Percentiles rank a stretch among this genome's conserved stretches.
Conservation (phyloP, 2,888 invertebrate species). For the Diogma glabrata region DNA sequence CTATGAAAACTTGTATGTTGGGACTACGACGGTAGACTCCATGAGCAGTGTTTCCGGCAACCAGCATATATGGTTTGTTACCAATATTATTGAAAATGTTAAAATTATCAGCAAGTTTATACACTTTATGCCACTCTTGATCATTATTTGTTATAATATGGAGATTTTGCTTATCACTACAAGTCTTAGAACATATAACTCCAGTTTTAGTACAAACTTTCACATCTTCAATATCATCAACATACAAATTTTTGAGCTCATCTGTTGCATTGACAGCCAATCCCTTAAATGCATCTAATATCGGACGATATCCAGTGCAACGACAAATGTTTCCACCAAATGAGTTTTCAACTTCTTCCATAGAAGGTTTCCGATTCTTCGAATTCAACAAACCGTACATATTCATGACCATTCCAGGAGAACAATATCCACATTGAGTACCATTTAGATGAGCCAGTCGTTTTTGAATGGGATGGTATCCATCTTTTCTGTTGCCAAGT, state of each 20-base stretch:
- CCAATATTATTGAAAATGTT: conserved; percentile 36
- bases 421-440: conserved; percentile 63
- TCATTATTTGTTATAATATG: conserved; percentile 43
- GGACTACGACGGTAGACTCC: conserved; percentile 36
- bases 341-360: conserved; percentile 51
- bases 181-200: too few relatives aligned
- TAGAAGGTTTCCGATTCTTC: conserved; percentile 37
- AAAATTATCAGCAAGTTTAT: conserved; percentile 40
- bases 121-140: conserved; percentile 47
- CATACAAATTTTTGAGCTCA: too few relatives aligned
- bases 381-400: conserved; percentile 45
- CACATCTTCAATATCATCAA: conserved; percentile 26
- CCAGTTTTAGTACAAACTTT: conserved; percentile 25
- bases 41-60: conserved; percentile 59
- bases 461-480: conserved; percentile 54
- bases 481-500: conserved; percentile 42
- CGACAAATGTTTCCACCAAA: conserved; percentile 64
- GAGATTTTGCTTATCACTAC: too few relatives aligned
- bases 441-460: conserved; percentile 50
- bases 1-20: conserved; percentile 40
- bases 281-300: conserved; percentile 60
- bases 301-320: conserved; percentile 61
- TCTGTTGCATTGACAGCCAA: conserved; percentile 47
- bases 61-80: conserved; percentile 42
- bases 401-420: conserved; percentile 66